Conservation (phyloP, 1,140 invertebrate genomes). For the Conus ventricosus region DNA sequence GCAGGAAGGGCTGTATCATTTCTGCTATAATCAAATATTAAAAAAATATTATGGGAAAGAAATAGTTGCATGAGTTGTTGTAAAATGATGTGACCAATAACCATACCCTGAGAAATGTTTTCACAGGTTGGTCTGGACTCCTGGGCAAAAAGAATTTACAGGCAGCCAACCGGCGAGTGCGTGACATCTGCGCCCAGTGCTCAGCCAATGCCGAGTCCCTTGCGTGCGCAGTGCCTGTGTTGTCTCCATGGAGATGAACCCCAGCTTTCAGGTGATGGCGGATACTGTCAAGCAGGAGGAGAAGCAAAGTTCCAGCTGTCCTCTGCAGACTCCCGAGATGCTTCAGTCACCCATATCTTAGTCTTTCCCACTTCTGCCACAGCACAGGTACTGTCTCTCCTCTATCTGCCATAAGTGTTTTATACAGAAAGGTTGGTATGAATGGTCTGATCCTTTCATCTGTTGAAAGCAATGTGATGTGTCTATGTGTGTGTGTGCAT, state of each 20-base stretch:
- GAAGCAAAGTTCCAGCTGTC: conserved; percentile 69
- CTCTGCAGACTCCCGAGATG: conserved; percentile 80
- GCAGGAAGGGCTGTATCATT: too few species aligned
- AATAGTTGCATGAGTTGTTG: too few species aligned
- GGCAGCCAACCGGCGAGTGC: conserved; percentile 89
- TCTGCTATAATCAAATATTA: too few species aligned
- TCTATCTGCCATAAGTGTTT: too few species aligned
- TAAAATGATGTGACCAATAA: too few species aligned
- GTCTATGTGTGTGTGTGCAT: too few species aligned
- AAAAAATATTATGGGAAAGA: too few species aligned
- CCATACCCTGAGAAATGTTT: conserved; percentile 9
- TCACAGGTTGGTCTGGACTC: conserved; percentile 91
- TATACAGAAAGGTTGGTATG: too few species aligned
- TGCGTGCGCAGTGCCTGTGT: conserved; percentile 97
- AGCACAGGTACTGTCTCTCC: conserved; percentile 83
- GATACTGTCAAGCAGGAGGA: conserved; percentile 80
- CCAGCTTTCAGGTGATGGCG: conserved; percentile 93
- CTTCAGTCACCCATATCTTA: conserved; percentile 97
- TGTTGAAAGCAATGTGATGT: too few species aligned
- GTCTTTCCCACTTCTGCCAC: conserved; percentile 99
- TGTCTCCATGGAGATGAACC: conserved; percentile 97
- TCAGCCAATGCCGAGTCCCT: conserved; percentile 79
- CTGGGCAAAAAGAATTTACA: conserved; percentile 92
- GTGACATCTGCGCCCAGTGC: conserved; percentile 94
- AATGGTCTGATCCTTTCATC: too few species aligned